Conservation (phyloP, 2,797 vertebrate genomes). For the Coendou prehensilis region DNA sequence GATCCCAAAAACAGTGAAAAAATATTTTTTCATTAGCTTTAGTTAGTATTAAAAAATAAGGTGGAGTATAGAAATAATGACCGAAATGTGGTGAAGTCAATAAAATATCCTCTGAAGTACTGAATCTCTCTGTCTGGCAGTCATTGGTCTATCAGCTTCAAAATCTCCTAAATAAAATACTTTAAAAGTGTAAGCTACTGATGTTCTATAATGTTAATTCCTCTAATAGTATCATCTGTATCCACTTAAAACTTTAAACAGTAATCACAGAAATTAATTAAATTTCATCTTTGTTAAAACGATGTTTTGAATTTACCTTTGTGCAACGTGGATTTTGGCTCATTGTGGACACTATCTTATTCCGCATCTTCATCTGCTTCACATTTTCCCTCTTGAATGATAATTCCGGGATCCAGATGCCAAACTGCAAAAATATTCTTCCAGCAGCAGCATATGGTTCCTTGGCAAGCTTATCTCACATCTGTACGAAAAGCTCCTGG, state of each 20-base stretch:
- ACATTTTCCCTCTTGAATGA: constrained; percentile 72
- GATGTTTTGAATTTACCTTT: constrained; percentile 14
- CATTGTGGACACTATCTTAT: constrained; percentile 34
- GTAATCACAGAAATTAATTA: neutral
- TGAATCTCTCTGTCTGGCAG: neutral
- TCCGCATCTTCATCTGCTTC: constrained; percentile 60
- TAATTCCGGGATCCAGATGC: constrained; percentile 72
- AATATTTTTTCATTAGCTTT: neutral
- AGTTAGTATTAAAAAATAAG: constrained; percentile 12
- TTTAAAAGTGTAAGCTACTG: neutral
- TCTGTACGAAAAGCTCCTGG: constrained; percentile 69
- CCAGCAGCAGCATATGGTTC: constrained; percentile 76
- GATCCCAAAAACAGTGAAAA: neutral
- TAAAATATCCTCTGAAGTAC: neutral
- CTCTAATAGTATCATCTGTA: neutral
- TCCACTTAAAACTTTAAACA: neutral
- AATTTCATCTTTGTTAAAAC: neutral
- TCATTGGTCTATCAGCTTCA: neutral
- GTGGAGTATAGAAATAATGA: neutral
- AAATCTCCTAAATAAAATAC: neutral
- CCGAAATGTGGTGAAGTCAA: neutral
- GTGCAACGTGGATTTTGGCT: neutral
- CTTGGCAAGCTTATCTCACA: constrained; percentile 79
- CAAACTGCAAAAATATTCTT: constrained; percentile 76
- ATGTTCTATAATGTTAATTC: neutral